A percentile compares a stretch with the other conserved stretches of the same genome.
These are phyloP conservation scores for Agrilus cyanescens DNA, from an alignment of 2,888 invertebrate species.

Conservation along the genomic window DNA sequence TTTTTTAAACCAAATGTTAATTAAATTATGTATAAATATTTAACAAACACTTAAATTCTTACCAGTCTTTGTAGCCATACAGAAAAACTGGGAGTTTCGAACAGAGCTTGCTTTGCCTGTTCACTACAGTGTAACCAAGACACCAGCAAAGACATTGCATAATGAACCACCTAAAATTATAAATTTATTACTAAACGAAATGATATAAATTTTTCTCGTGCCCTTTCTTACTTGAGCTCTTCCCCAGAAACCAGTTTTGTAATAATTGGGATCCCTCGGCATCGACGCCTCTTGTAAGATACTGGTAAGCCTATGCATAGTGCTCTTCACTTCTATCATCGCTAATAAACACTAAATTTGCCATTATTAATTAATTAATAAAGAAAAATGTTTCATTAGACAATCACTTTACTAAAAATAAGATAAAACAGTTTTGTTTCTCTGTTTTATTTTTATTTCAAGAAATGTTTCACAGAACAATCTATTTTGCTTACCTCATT, in stretches of 20 bases:
- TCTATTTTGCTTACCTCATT: too few species aligned
- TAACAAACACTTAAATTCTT: conserved; percentile 1
- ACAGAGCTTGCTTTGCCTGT: conserved; percentile 63
- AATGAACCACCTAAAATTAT: conserved; percentile 60
- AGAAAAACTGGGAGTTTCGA: conserved; percentile 60
- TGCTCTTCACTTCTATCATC: conserved; percentile 76
- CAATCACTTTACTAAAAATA: too few species aligned
- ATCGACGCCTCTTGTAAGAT: conserved; percentile 79
- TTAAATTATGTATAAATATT: neutral
- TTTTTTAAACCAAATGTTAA: too few species aligned
- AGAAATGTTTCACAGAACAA: too few species aligned
- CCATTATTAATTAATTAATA: neutral
- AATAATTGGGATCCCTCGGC: conserved; percentile 68
- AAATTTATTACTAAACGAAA: too few species aligned
- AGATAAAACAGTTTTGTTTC: too few species aligned
- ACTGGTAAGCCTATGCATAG: conserved; percentile 72
- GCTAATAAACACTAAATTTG: conserved; percentile 50
- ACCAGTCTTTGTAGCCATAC: conserved; percentile 72
- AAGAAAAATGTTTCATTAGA: too few species aligned
- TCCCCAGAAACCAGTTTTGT: conserved; percentile 89
- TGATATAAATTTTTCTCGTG: too few species aligned
- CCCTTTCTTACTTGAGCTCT: conserved; percentile 56
- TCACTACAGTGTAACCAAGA: conserved; percentile 86
- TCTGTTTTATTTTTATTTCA: too few species aligned
- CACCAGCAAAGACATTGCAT: conserved; percentile 82